These are phyloP conservation scores for Anomalospiza imberbis DNA, from an alignment of 2,797 vertebrate species.

Conservation along the genomic window DNA sequence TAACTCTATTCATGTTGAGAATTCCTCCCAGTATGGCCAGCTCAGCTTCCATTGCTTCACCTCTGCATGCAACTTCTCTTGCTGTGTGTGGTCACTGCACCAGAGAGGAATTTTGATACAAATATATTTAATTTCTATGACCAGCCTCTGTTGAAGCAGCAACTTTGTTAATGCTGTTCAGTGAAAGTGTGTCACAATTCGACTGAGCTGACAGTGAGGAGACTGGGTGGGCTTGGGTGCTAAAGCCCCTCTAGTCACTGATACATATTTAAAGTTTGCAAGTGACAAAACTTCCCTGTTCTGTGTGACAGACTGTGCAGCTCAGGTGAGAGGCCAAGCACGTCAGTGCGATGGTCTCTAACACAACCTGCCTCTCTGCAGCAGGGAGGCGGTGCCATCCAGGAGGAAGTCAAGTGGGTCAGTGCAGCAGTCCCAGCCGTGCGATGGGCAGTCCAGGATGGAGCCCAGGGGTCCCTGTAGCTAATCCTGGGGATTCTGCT, in stretches of 20 bases:
- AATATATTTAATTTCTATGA: background rate
- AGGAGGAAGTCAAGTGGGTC: background rate
- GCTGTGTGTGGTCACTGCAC: background rate
- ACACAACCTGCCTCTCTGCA: background rate
- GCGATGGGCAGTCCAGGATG: fast-evolving
- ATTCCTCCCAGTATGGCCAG: background rate
- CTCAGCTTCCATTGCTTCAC: background rate
- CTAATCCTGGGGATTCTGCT: background rate
- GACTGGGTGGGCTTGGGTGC: background rate
- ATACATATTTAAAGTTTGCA: background rate
- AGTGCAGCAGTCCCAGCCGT: background rate
- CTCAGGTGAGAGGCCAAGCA: background rate
- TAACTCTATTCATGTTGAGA: background rate
- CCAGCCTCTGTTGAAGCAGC: background rate
- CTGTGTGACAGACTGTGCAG: background rate
- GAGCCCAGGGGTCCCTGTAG: background rate
- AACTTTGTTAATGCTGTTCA: background rate
- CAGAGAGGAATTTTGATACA: background rate
- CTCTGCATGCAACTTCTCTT: background rate
- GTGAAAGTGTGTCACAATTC: background rate
- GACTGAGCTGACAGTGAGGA: background rate
- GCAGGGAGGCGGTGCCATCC: fast-evolving
- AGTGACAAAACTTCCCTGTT: background rate
- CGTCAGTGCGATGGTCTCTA: background rate
- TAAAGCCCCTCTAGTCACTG: background rate